phyloP scores from a whole-genome alignment of 1,140 invertebrate genomes.

The Propsilocerus akamusi region DNA sequence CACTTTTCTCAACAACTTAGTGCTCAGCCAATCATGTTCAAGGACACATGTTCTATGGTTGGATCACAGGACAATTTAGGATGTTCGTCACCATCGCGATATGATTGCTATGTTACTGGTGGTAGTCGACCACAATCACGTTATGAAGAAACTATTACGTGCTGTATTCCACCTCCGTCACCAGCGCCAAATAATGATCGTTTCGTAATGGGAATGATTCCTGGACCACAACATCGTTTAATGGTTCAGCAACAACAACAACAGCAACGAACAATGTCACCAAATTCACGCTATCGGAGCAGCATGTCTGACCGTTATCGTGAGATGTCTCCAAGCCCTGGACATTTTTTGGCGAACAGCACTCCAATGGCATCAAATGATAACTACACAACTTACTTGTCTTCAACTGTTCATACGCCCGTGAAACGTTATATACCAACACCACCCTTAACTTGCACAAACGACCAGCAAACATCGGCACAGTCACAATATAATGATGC shows the following conservation, averaged over 20 bases:
- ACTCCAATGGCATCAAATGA: conserved; percentile 10
- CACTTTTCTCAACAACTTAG: not conserved
- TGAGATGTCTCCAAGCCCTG: conserved; percentile 9
- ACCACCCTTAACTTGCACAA: conserved; percentile 14
- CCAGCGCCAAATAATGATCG: conserved; percentile 20
- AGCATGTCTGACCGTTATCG: conserved; percentile 14
- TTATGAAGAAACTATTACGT: conserved; percentile 13
- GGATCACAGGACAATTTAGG: not conserved
- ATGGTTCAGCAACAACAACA: conserved; percentile 7
- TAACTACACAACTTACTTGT: conserved; percentile 13
- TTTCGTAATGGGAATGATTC: conserved; percentile 8
- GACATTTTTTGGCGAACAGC: conserved; percentile 7
- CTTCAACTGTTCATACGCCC: conserved; percentile 21
- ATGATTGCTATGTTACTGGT: not conserved
- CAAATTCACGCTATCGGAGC: conserved; percentile 11
- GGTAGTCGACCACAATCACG: not conserved
- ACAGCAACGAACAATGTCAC: conserved; percentile 14
- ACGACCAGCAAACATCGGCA: too few relatives aligned
- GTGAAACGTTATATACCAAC: conserved; percentile 23
- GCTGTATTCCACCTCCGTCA: conserved; percentile 17
- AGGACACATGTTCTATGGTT: not conserved
- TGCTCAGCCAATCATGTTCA: not conserved
- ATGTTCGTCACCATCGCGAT: not conserved
- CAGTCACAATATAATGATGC: not conserved
- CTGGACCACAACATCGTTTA: not conserved